Conservation (phyloP, 2,797 vertebrate genomes). For the Pelochelys cantorii region DNA sequence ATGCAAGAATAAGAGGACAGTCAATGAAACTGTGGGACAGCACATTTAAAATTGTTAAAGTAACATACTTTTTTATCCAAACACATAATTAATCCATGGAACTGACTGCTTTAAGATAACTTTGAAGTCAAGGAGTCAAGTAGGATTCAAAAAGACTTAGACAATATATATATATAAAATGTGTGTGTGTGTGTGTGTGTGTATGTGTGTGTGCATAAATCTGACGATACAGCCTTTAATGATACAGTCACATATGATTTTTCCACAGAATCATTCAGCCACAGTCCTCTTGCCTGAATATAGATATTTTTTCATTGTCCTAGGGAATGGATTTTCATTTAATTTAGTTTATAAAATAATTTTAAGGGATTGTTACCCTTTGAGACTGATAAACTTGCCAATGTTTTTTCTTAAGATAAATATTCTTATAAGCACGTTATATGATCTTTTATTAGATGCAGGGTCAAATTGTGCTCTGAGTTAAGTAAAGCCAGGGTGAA, state of each 20-base stretch:
- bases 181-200: too few relatives aligned
- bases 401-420: not conserved
- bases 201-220: too few relatives aligned
- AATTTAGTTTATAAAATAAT: not conserved
- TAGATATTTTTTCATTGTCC: not conserved
- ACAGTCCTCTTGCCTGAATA: not conserved
- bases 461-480: not conserved
- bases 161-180: not conserved
- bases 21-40: not conserved
- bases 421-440: not conserved
- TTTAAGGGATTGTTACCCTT: not conserved
- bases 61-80: not conserved
- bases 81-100: not conserved
- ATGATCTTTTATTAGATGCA: not conserved
- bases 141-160: not conserved
- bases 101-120: constrained; percentile 1
- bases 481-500: not conserved
- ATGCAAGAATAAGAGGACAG: not conserved
- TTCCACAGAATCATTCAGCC: constrained; percentile 53
- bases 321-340: not conserved
- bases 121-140: not conserved
- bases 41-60: not conserved
- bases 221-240: not conserved
- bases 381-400: not conserved
- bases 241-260: constrained; percentile 56